Base-by-base conservation (phyloP, 2,888 invertebrate genomes). In the Drosophila vallismaia region DNA sequence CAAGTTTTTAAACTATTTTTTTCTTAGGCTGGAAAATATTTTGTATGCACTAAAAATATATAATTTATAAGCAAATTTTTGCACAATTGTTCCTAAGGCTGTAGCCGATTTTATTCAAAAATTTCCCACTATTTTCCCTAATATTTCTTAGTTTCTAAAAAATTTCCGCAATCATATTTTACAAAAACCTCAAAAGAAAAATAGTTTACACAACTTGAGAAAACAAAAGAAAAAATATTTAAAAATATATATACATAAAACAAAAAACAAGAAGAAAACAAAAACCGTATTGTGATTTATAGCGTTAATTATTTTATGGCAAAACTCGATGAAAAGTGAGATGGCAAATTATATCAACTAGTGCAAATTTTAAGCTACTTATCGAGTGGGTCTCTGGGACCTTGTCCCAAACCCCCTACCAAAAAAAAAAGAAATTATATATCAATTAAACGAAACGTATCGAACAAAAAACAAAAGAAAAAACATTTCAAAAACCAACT, bases 261-360 rank as follows among this genome's bases (percentile, higher is more conserved):
- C n/a, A n/a, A 66, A 51, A n/a, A 42, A 56, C 63, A 63, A 38
- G 50, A 54, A 56, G 38, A 69, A 56, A 63, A 72, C 62, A 54
- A 67, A 77, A 82, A 90, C 88, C 90, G 88, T 88, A 91, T 91
- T 91, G 91, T 91, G 91, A 91, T 91, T 91, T 90, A 86, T 91
- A 91, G 91, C 86, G 90, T 91, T 91, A 91, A 91, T 91, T 91
- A 91, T 89, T 89, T 84, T 79, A 84, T 86, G 79, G 67, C 67
- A 73, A 56, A 55, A 51, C 83, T 78, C 64, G 59, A 60, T 53
- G 51, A 44, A 42, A 50, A 29, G 57, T 14, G 55, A 45, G 53
- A 44, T n/a, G 46, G 40, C 31, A 57, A 63, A 56, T 56, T 60
- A 48, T 59, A 59, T 58, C 56, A 81, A 74, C 64, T 84, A 88